Conservation (phyloP, 2,888 invertebrate species). For the Camptogramma bilineatum region DNA sequence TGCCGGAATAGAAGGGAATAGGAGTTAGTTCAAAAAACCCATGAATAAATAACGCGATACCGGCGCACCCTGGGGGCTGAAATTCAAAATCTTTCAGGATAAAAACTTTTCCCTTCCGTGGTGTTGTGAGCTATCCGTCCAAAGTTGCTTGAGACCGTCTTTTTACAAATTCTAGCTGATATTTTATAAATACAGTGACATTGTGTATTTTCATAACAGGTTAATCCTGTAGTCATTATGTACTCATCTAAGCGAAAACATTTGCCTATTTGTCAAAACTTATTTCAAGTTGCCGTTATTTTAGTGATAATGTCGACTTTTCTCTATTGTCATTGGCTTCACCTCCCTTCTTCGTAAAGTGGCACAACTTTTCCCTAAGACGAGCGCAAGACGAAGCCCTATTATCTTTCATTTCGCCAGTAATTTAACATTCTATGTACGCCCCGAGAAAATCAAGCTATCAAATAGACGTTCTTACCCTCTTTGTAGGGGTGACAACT, state of each 20-base stretch:
- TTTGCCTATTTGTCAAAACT: too few species aligned
- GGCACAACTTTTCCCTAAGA: conserved; percentile 62
- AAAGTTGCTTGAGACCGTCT: conserved; percentile 20
- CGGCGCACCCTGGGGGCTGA: conserved; percentile 63
- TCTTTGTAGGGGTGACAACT: conserved; percentile 77
- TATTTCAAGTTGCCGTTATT: too few species aligned
- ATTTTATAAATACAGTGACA: not conserved
- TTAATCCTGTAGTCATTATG: too few species aligned
- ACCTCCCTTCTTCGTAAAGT: conserved; percentile 54
- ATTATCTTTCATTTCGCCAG: conserved; percentile 84
- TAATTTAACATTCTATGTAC: conserved; percentile 83
- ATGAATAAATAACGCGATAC: conserved; percentile 81
- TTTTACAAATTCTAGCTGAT: not conserved
- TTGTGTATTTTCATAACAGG: too few species aligned
- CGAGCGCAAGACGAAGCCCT: conserved; percentile 71
- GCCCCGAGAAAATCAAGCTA: conserved; percentile 80
- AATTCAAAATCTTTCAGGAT: conserved; percentile 78
- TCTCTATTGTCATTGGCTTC: not conserved
- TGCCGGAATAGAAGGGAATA: conserved; percentile 56
- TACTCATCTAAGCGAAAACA: too few species aligned
- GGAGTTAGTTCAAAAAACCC: conserved; percentile 61
- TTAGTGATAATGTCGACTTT: not conserved
- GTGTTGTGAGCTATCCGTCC: conserved; percentile 20
- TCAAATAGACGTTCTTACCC: conserved; percentile 78
- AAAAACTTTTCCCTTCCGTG: conserved; percentile 69